phyloP scores from a whole-genome alignment of 2,113 vertebrate species.

The Malurus melanocephalus region DNA sequence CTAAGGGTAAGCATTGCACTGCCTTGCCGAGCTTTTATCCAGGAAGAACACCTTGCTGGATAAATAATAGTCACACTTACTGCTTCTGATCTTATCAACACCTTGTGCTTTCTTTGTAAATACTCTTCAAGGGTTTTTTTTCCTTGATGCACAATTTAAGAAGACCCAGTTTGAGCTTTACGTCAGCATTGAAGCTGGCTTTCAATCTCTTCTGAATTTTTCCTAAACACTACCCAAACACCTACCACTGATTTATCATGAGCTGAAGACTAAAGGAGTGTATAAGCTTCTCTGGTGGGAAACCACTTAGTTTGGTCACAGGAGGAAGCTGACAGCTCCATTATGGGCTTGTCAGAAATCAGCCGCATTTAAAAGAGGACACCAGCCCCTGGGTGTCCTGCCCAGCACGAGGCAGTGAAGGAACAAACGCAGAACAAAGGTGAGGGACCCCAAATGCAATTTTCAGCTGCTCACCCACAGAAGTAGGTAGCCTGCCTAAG shows the following conservation, averaged over 20 bases:
- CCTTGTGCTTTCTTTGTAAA: not conserved
- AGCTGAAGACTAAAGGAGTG: not conserved
- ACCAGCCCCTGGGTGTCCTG: not conserved
- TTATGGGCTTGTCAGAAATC: not conserved
- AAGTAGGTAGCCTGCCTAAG: conserved; percentile 9
- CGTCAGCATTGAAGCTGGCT: not conserved
- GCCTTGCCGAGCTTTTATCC: not conserved
- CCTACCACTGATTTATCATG: not conserved
- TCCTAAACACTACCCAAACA: not conserved
- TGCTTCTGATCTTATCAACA: not conserved
- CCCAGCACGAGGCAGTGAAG: not conserved
- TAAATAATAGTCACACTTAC: not conserved
- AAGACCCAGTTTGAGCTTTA: not conserved
- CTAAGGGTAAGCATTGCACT: not conserved
- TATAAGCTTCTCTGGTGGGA: not conserved
- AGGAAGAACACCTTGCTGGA: not conserved
- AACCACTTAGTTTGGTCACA: not conserved
- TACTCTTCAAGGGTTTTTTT: accelerated
- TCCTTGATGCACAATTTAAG: not conserved
- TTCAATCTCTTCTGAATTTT: not conserved
- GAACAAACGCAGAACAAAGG: not conserved
- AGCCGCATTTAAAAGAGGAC: not conserved
- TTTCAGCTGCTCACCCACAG: not conserved
- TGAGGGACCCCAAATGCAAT: not conserved
- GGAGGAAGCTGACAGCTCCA: conserved; percentile 1